A percentile compares a stretch with the other conserved stretches of the same genome.
These are phyloP conservation scores for Nowickia ferox DNA, from an alignment of 2,888 invertebrate genomes.

Conservation along the genomic window DNA sequence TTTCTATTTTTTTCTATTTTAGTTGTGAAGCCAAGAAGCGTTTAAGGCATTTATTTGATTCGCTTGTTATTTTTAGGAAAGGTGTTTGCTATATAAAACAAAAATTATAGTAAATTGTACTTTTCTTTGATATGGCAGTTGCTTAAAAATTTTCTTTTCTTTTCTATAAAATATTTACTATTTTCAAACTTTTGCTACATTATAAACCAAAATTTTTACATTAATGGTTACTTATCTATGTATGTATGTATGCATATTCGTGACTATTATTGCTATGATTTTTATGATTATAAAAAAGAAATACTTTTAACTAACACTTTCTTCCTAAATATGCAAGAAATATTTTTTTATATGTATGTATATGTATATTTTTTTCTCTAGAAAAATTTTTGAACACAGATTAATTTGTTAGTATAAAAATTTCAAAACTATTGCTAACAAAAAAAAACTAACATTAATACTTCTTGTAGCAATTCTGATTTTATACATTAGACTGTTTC, in stretches of 20 bases:
- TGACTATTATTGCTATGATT: conserved; percentile 37
- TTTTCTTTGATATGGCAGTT: conserved; percentile 71
- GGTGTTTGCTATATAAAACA: conserved; percentile 31
- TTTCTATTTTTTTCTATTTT: background rate
- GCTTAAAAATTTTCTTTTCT: conserved; percentile 40
- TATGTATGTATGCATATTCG: background rate
- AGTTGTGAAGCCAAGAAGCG: conserved; percentile 21
- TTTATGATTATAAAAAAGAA: conserved; percentile 47
- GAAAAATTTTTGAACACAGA: conserved; percentile 70
- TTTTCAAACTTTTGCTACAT: conserved; percentile 4
- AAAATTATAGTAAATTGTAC: conserved; percentile 67
- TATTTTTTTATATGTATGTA: background rate
- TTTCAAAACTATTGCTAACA: conserved; percentile 44
- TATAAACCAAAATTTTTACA: conserved; percentile 38
- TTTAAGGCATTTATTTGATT: conserved; percentile 30
- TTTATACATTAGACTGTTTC: conserved; percentile 30
- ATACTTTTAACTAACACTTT: conserved; percentile 60
- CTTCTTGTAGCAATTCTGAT: conserved; percentile 40
- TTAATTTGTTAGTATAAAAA: conserved; percentile 64
- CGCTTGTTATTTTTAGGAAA: conserved; percentile 12
- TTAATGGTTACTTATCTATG: conserved; percentile 4
- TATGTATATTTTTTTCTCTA: conserved; percentile 13
- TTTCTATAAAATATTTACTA: conserved; percentile 63
- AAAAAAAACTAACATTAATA: conserved; percentile 61
- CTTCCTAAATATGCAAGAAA: conserved; percentile 39